Base-by-base conservation (phyloP, 2,113 vertebrate species). In the Rhynchopsitta pachyrhyncha region DNA sequence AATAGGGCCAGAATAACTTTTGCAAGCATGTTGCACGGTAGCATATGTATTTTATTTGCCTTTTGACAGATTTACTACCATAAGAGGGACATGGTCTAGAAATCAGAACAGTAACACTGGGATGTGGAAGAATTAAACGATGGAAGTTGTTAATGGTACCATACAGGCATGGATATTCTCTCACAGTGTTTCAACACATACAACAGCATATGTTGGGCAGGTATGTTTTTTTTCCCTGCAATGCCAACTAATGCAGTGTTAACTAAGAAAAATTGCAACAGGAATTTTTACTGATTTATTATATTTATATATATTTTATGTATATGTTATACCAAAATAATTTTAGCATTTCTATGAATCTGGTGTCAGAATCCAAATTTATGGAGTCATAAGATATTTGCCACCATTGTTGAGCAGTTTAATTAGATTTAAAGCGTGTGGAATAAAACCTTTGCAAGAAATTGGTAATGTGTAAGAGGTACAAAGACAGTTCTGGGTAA, bases 141-240 rank as follows among this genome's bases (percentile, higher is more conserved):
- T 37, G 29, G 47, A 63, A 46, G 28, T 25, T 70, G 37, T 19
- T 71, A n/a, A 37, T 7, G 10, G 19, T n/a, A 82, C 44, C 13
- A 19, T 2, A 10, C 33, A 17, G 29, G 17, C 5, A 3, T 22
- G 4, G 35, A 67, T 46, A 53, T 39, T 41, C 22, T 55, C 28
- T 78, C 73, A 53, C 3, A 27, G 55, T 33, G 33, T 35, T 82
- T 86, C 31, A 84, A 10, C 60, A 46, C 27, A 35, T 27, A 10
- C 47, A 71, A 5, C 24, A 73, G 50, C 14, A 25, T 1, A 4
- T n/a, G n/a, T 19, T 73, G 18, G n/a, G 25, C 67, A 90, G 47
- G 67, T 17, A 35, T 0, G 0, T 12, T 57, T 10, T 7, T 44
- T 87, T 55, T 42, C 70, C 24, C 50, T 67, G 41, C 16, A 64